These are phyloP conservation scores for Carettochelys insculpta DNA, from an alignment of 2,113 vertebrate genomes.

Conservation along the genomic window DNA sequence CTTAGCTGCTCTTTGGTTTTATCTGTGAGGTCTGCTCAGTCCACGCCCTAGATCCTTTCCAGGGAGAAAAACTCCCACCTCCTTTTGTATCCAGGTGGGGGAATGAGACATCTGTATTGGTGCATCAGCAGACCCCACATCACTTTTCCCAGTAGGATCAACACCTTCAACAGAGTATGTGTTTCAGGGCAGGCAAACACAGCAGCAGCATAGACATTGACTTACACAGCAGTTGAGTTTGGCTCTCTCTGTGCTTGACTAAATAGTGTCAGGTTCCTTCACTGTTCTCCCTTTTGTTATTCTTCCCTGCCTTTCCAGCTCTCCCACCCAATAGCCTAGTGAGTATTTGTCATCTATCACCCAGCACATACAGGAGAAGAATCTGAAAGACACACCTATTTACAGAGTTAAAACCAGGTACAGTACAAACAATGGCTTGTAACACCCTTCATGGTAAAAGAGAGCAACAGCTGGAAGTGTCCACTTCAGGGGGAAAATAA, in stretches of 20 bases:
- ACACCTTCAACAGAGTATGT: neutral
- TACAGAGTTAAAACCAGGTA: neutral
- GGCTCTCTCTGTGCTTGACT: neutral
- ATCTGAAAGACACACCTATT: neutral
- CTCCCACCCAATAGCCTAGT: neutral
- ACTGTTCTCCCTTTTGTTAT: neutral
- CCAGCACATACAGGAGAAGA: neutral
- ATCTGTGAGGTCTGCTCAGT: neutral
- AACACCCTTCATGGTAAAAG: neutral
- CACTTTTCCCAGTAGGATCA: neutral
- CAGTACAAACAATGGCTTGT: neutral
- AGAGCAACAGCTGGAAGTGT: neutral
- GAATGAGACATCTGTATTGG: neutral
- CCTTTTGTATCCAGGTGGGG: neutral
- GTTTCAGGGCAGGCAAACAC: rapidly evolving
- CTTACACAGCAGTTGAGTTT: neutral
- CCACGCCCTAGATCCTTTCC: rapidly evolving
- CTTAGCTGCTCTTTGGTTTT: neutral
- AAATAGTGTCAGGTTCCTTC: neutral
- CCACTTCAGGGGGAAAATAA: neutral
- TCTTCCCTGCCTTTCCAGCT: neutral
- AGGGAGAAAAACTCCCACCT: neutral
- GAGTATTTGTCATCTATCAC: neutral
- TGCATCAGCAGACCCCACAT: neutral
- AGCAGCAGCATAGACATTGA: neutral